Evolutionary conservation across 2,797 vertebrate species (phyloP), one percentile per base, ranked within the genome.

Genomic region (Acanthurus leucopareius): DNA sequence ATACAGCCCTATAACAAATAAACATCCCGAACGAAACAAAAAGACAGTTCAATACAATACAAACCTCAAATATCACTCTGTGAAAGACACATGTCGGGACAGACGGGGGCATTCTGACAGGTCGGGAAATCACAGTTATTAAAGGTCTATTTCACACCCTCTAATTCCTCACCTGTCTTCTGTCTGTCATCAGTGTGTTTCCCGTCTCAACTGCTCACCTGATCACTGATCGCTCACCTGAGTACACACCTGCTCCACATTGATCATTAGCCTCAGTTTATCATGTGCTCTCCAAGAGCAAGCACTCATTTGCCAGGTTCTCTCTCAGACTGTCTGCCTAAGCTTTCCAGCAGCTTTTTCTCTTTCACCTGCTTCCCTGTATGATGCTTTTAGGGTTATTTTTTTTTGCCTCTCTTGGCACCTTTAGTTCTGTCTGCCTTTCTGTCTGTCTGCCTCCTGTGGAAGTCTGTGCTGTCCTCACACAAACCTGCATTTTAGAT

Each of bases 191-290:
- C 48, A 3, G 19, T 38, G 15, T 14, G 32, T 66, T 60, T 42
- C 17, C 38, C 4, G 32, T 10, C 10, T 40, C 40, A 40, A 40
- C 1, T 10, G 3, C 17, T 47, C 58, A 14, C 57, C 52, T 14
- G n/a, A 53, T 14, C 28, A 25, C 25, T 14, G n/a, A 53, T 14
- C 28, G 3, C 25, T 22, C 62, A 47, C 68, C 57, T 67, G 69
- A 67, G 28, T 7, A 17, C 53, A 66, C 57, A 75, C 61, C 66
- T 45, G 58, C 38, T 62, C 66, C n/a, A 45, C 22, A 45, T 63
- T 22, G 4, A n/a, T 53, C 0, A 71, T 58, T 20, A 75, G 53
- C 11, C 10, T 6, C 19, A 63, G 25, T 40, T 58, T 35, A 56
- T 15, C 8, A 0, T 16, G 17, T 38, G 67, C 2, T 66, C 38